Evolutionary conservation across 1,140 invertebrate genomes (phyloP).

Genomic region (Bilobella aurantiaca): DNA sequence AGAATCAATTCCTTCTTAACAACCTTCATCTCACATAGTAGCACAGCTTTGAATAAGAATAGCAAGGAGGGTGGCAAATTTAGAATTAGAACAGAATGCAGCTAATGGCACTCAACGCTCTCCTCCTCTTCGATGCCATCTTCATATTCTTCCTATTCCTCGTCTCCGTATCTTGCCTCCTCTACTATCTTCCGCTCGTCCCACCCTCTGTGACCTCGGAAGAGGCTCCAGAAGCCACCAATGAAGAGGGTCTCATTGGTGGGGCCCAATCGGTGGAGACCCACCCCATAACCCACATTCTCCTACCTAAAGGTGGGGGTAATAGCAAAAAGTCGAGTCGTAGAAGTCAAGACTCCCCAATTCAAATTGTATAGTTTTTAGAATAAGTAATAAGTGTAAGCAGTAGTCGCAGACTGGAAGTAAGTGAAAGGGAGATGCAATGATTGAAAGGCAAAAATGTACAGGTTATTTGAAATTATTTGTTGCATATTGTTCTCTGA

Average conservation of each 20-base stretch:
- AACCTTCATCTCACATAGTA: too few species aligned
- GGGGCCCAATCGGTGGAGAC: constrained; percentile 12
- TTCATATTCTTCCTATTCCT: constrained; percentile 74
- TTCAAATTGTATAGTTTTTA: constrained; percentile 26
- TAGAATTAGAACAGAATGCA: too few species aligned
- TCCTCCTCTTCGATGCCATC: constrained; percentile 74
- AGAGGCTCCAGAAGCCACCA: constrained; percentile 23
- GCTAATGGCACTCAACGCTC: constrained; percentile 67
- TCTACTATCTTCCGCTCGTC: constrained; percentile 59
- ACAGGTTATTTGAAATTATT: too few species aligned
- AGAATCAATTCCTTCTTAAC: too few species aligned
- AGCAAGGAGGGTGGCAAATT: too few species aligned
- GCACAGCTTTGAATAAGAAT: too few species aligned
- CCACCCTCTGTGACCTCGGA: constrained; percentile 36
- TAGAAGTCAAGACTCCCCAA: constrained; percentile 14
- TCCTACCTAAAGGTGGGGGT: constrained; percentile 11
- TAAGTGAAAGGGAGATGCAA: too few species aligned
- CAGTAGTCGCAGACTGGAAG: background rate
- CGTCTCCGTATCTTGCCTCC: constrained; percentile 64
- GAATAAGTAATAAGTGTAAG: background rate
- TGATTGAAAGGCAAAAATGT: too few species aligned
- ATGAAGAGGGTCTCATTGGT: constrained; percentile 25
- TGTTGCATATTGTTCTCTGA: too few species aligned
- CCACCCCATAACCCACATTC: constrained; percentile 32
- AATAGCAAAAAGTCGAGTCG: constrained; percentile 12